These are phyloP conservation scores for Corythaeola cristata DNA, from an alignment of 2,113 vertebrate genomes.

Conservation along the genomic window DNA sequence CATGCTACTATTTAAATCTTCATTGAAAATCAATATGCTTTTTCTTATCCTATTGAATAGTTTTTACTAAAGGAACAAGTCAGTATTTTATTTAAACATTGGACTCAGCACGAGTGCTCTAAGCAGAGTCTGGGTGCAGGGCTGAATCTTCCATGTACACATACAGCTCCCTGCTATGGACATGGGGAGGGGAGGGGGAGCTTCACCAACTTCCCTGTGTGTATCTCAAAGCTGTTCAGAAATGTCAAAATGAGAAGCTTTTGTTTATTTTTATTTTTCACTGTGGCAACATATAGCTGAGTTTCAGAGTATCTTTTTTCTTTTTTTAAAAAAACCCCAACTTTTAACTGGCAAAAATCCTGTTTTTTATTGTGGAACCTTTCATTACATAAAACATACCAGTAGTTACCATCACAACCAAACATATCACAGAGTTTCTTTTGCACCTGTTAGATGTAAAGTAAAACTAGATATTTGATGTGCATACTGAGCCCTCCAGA, in stretches of 20 bases:
- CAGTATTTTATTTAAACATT: not conserved
- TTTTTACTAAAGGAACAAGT: not conserved
- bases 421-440: not conserved
- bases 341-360: not conserved
- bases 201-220: too few species aligned
- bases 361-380: not conserved
- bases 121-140: not conserved
- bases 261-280: not conserved
- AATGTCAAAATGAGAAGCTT: not conserved
- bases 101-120: not conserved
- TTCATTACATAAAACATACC: not conserved
- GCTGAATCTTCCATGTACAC: accelerated
- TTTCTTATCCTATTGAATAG: not conserved
- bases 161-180: not conserved
- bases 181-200: too few species aligned
- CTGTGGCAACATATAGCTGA: not conserved
- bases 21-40: not conserved
- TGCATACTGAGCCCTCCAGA: not conserved
- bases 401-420: not conserved
- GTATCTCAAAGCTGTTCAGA: not conserved
- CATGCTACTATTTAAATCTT: not conserved
- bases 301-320: not conserved
- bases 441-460: not conserved
- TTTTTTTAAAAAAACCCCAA: not conserved
- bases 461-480: not conserved